Conservation (phyloP, 1,140 invertebrate genomes). For the Drosophila azteca region DNA sequence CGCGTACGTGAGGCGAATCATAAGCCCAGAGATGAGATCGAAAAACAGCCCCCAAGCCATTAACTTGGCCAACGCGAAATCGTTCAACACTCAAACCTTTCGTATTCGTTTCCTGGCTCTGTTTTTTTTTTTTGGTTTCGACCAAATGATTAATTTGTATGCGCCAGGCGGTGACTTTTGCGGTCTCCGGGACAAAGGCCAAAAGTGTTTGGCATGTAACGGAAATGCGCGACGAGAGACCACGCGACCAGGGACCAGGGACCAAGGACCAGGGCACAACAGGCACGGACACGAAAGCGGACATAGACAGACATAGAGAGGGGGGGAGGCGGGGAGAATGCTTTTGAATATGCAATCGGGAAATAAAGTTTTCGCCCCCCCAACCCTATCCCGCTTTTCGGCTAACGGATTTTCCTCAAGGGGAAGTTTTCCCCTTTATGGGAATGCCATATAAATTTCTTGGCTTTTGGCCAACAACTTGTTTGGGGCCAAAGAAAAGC, state of each 20-base stretch:
- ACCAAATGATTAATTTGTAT: conserved; percentile 78
- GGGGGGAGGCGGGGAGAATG: neutral
- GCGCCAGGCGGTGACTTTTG: conserved; percentile 75
- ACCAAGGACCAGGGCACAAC: neutral
- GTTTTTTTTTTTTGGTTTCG: conserved; percentile 5
- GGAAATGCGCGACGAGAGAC: conserved; percentile 76
- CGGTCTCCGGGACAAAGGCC: conserved; percentile 74
- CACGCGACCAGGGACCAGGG: conserved; percentile 2
- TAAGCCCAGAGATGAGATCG: conserved; percentile 44
- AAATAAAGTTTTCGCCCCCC: conserved; percentile 61
- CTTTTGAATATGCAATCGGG: conserved; percentile 72
- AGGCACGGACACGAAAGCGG: conserved; percentile 14
- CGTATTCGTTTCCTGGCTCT: no score
- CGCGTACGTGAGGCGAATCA: conserved; percentile 68
- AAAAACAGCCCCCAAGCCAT: conserved; percentile 49
- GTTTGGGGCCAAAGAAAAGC: conserved; percentile 46
- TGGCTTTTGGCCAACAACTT: conserved; percentile 77
- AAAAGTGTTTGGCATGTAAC: conserved; percentile 81
- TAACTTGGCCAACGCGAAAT: conserved; percentile 42
- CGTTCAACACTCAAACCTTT: conserved; percentile 59
- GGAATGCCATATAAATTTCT: conserved; percentile 55
- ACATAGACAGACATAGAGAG: conserved; percentile 2
- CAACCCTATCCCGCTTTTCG: conserved; percentile 17
- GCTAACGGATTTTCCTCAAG: conserved; percentile 60
- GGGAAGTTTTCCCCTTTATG: conserved; percentile 47